Evolutionary conservation across 2,113 vertebrate genomes (phyloP).

Genomic region (Tragelaphus scriptus): DNA sequence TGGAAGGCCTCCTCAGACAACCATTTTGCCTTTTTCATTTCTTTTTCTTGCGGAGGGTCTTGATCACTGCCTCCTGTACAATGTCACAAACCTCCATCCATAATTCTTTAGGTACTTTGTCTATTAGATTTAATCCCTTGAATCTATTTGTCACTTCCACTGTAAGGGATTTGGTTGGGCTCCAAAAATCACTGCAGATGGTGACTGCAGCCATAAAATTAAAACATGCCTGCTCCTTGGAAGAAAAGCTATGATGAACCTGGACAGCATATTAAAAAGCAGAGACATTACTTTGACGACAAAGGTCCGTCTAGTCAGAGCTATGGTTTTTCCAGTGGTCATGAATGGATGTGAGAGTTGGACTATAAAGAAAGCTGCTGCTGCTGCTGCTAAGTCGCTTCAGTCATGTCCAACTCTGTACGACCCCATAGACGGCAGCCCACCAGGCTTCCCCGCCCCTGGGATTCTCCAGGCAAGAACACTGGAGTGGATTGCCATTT

Average conservation of each 20-base stretch:
- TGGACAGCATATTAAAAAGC: background rate
- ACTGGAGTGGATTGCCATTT: too few species aligned
- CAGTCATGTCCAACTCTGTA: too few species aligned
- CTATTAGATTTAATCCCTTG: background rate
- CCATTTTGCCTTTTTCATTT: background rate
- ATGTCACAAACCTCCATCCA: background rate
- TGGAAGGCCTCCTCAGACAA: background rate
- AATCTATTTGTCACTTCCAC: background rate
- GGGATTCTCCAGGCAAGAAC: too few species aligned
- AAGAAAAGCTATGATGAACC: background rate
- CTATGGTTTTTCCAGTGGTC: background rate
- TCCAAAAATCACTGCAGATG: background rate
- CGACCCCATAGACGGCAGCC: too few species aligned
- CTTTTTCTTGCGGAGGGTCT: background rate
- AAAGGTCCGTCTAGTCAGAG: background rate
- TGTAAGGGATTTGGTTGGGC: background rate
- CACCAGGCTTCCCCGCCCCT: too few species aligned
- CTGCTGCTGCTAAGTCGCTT: too few species aligned
- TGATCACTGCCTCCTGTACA: background rate
- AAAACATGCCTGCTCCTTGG: background rate
- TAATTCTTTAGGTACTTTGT: background rate
- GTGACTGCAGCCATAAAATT: background rate
- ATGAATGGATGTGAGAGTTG: background rate
- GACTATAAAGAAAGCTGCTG: background rate
- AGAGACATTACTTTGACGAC: background rate